Percentiles rank a stretch among this genome's conserved stretches.
Evolutionary conservation across 2,113 vertebrate genomes (phyloP).

Genomic region (Dendropsophus ebraccatus): DNA sequence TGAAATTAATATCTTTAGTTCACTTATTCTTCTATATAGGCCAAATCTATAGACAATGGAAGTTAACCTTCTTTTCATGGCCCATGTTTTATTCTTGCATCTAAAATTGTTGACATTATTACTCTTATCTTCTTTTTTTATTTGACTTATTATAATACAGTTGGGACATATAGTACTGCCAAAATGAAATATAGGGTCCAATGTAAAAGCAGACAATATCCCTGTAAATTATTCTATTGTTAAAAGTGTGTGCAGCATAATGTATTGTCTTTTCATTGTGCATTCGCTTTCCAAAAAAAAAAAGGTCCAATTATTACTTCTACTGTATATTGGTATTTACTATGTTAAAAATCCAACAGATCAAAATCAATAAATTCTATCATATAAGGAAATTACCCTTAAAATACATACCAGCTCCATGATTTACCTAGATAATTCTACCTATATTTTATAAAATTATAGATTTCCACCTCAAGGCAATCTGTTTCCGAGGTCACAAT

Average conservation of each 20-base stretch:
- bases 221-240: background rate
- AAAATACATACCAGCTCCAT: too few species aligned
- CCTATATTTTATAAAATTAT: background rate
- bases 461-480: background rate
- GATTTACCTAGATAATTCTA: background rate
- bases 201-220: background rate
- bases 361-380: too few species aligned
- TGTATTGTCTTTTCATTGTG: background rate
- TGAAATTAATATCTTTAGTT: background rate
- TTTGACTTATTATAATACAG: background rate
- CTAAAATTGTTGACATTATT: background rate
- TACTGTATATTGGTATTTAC: too few species aligned
- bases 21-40: background rate
- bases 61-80: background rate
- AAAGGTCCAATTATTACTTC: too few species aligned
- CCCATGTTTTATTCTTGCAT: background rate
- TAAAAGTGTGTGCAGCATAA: background rate
- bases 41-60: background rate
- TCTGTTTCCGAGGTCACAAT: background rate
- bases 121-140: background rate
- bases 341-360: too few species aligned
- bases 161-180: background rate
- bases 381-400: too few species aligned
- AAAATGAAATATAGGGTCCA: too few species aligned
- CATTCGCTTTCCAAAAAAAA: background rate